phyloP scores from a whole-genome alignment of 2,113 vertebrate species.

The Entomyzon cyanotis region DNA sequence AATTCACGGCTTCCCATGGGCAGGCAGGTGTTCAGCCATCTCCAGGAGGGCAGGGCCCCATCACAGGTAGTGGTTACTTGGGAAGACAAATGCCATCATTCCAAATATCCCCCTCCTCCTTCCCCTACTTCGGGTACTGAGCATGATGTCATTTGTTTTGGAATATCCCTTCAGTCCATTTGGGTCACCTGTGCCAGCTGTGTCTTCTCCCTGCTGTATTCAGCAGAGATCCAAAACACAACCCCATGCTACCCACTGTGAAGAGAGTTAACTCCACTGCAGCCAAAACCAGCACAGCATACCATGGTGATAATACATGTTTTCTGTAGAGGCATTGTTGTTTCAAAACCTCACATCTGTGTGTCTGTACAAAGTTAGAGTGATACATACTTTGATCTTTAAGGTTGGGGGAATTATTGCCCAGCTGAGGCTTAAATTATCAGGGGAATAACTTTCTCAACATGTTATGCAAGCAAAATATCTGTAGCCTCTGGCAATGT shows the following conservation, averaged over 20 bases:
- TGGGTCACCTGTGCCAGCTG: background rate
- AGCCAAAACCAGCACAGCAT: background rate
- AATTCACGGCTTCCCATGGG: accelerated
- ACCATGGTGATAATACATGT: accelerated
- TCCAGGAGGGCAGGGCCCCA: too few species aligned
- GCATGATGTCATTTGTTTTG: background rate
- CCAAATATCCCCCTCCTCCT: too few species aligned
- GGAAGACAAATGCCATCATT: too few species aligned
- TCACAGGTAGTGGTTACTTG: too few species aligned
- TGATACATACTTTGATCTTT: accelerated
- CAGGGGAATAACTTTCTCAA: background rate
- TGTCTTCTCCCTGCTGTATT: background rate
- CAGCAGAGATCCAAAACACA: background rate
- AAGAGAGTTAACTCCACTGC: too few species aligned
- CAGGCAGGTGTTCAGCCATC: too few species aligned
- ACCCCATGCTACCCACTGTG: too few species aligned
- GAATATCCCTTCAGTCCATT: background rate
- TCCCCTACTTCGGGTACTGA: accelerated
- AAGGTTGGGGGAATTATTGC: too few species aligned
- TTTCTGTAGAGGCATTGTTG: accelerated
- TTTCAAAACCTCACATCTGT: background rate
- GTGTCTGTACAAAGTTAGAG: too few species aligned
- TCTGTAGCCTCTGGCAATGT: background rate
- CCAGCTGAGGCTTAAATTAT: background rate
- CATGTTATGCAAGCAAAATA: background rate